Evolutionary conservation across 2,113 vertebrate genomes (phyloP), one percentile per base, ranked within the genome.

Genomic region (Oreochromis niloticus): DNA sequence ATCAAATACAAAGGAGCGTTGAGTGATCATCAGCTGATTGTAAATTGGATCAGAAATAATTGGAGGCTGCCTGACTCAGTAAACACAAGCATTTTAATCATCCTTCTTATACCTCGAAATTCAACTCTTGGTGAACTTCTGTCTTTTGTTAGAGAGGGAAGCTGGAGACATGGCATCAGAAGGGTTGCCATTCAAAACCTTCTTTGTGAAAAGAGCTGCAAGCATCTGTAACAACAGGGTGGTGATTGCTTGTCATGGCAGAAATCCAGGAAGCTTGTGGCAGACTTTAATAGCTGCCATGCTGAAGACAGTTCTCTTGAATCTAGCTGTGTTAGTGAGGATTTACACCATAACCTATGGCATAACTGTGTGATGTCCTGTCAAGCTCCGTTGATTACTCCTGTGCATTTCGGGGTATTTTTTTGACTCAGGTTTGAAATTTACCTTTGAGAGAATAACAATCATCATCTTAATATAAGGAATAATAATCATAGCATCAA

Each of bases 141-240:
- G 54, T 39, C 24, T 52, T 41, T 27, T 57, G 36, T 57, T 87
- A 79, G 50, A 57, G 48, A 48, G 71, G 27, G 82, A 85, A 41
- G 16, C 27, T 39, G 24, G 84, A 80, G 88, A 89, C 48, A 80
- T 86, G 24, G 87, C 27, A 10, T 88, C 85, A 85, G 16, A 55
- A n/a, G 57, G 84, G 84, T 79, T 7, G 39, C 30, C 1, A 34
- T 85, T 85, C 71, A 88, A 86, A 73, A 56, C 66, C n/a, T 83
- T 43, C 52, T 78, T 86, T 79, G 71, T 73, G 66, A 73, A 73
- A 89, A 83, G 82, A 91, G 86, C 88, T 90, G 90, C 80, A 81
- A 6, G 50, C 32, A 22, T 71, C 63, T 52, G 50, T 10, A 34
- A 75, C 80, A 73, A 90, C 43, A 81, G 6, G 63, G 48, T 81